Evolutionary conservation across 2,113 vertebrate species (phyloP), one percentile per base, ranked within the genome.

Genomic region (Clarias gariepinus): DNA sequence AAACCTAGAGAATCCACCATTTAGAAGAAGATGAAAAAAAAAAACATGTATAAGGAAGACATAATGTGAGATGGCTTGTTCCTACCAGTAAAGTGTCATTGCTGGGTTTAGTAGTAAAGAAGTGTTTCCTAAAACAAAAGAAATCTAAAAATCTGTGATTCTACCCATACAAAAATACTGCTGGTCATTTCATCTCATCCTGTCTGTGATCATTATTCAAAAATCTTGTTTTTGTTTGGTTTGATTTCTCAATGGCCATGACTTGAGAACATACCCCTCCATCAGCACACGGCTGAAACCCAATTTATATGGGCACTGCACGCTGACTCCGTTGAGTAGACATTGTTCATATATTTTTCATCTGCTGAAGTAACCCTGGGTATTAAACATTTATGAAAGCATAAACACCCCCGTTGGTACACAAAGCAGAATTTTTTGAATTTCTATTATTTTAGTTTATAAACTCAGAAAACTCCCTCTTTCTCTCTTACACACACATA

Each of bases 1-100:
- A 91, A 92, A 91, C 87, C 91, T 93, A 60, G 55, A 79, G 77
- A 79, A 79, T 89, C 92, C 84, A 89, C 91, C 87, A 87, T 77
- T 88, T 82, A 89, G 74, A 89, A 85, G 84, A 9, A 21, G 4
- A 60, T 13, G 16, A 7, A 47, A 47, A 47, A 47, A 47, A 36
- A 60, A 78, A 33, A 58, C 15, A 10, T 36, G 18, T 60, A 60
- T 2, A 4, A 80, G 18, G 28, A 80, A 36, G 30, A 60, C 28
- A 58, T 11, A 36, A 23, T 15, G 28, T 58, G 4, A 80, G 77
- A 80, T 21, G 23, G 28, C 77, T 60, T 0, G 19, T 60, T 8
- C 58, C 55, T 10, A 80, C 28, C 18, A 60, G 19, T 58, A 16
- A 11, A 25, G 33, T 52, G 18, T 18, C 30, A 36, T 3, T 2